Percentiles rank a stretch among this genome's conserved stretches.
Conservation (phyloP, 2,113 vertebrate genomes). For the Neoarius graeffei region DNA sequence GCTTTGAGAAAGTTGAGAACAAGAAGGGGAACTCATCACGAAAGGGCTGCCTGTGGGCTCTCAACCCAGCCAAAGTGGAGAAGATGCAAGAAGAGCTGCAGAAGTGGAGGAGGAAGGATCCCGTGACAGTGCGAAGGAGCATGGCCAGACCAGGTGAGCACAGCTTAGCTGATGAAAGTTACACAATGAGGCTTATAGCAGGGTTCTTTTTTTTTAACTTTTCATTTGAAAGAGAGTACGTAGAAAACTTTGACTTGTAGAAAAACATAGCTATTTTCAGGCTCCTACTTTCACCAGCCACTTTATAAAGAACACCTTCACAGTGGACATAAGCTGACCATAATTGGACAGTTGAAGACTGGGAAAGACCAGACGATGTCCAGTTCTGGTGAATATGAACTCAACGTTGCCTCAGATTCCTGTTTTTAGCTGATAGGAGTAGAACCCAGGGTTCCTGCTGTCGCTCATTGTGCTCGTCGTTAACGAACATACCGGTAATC, state of each 20-base stretch:
- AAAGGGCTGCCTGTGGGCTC: conserved; percentile 94
- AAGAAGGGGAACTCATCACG: conserved; percentile 86
- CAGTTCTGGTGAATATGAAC: neutral
- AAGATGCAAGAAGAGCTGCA: conserved; percentile 98
- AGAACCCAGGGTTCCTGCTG: neutral
- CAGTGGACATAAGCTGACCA: no score
- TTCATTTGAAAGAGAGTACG: neutral
- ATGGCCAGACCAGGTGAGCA: conserved; percentile 93
- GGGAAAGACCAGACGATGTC: neutral
- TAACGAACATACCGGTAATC: no score
- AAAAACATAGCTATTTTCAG: neutral
- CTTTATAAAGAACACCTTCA: neutral
- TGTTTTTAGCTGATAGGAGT: neutral
- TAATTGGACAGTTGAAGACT: neutral
- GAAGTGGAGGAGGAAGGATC: conserved; percentile 97
- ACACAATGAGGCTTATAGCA: neutral
- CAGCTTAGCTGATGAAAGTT: neutral
- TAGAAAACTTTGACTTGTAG: neutral
- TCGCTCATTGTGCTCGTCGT: no score
- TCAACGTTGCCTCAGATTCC: neutral
- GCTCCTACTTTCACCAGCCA: neutral
- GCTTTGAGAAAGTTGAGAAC: conserved; percentile 98
- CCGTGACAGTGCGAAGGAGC: conserved; percentile 87
- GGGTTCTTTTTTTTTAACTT: neutral
- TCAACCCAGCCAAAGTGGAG: conserved; percentile 93